Evolutionary conservation across 2,113 vertebrate genomes (phyloP).

Genomic region (Ptyas mucosa): DNA sequence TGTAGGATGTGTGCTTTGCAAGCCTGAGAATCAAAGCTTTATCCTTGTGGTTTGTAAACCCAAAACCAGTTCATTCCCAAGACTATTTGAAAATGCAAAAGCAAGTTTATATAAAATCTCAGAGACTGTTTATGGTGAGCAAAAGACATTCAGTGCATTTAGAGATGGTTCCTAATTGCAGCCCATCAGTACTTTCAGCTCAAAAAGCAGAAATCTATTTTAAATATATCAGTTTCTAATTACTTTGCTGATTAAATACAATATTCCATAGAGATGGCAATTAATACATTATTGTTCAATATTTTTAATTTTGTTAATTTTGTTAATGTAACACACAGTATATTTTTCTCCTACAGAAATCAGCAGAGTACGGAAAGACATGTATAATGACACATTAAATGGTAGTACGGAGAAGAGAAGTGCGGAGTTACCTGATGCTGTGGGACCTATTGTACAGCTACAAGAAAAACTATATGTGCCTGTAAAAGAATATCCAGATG

Average conservation of each 20-base stretch:
- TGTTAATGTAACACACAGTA: slow-evolving; percentile 61
- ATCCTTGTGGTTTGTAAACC: neutral
- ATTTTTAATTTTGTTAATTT: slow-evolving; percentile 29
- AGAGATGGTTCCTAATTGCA: neutral
- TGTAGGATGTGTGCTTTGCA: neutral
- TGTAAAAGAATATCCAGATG: slow-evolving; percentile 98
- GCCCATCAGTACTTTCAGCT: neutral
- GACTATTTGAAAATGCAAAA: neutral
- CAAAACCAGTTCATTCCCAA: neutral
- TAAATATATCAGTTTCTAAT: neutral
- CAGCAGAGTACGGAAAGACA: slow-evolving; percentile 98
- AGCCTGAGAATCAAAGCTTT: neutral
- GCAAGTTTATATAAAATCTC: neutral
- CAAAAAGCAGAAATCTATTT: neutral
- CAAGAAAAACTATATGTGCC: slow-evolving; percentile 99
- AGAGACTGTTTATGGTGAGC: neutral
- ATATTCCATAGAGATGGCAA: neutral
- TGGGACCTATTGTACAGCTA: slow-evolving; percentile 94
- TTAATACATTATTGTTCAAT: slow-evolving; percentile 27
- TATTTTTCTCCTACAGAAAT: slow-evolving; percentile 83
- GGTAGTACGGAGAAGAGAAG: slow-evolving; percentile 93
- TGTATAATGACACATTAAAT: slow-evolving; percentile 99
- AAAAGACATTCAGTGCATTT: neutral
- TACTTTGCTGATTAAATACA: neutral
- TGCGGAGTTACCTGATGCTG: slow-evolving; percentile 91